phyloP scores from a whole-genome alignment of 23 tunicate species.

The Styela clava region DNA sequence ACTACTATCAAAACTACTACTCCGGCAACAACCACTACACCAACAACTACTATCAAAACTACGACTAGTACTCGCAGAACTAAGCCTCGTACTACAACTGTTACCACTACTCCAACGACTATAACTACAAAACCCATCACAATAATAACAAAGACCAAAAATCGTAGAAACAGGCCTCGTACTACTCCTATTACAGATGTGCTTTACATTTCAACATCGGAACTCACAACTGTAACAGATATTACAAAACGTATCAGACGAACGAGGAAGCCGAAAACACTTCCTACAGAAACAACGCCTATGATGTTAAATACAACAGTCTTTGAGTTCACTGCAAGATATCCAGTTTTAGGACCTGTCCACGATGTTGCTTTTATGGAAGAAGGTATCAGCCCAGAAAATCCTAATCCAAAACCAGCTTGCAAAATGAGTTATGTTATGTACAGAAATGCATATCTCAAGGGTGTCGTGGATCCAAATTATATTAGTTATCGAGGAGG shows the following conservation, averaged over 20 bases:
- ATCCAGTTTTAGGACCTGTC: not conserved
- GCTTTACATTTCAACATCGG: not conserved
- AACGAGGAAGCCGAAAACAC: not conserved
- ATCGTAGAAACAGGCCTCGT: not conserved
- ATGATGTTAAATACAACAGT: not conserved
- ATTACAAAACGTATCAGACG: not conserved
- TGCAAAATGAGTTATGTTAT: not conserved
- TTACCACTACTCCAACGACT: not conserved
- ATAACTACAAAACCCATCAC: not conserved
- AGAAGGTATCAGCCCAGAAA: not conserved
- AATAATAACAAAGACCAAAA: not conserved
- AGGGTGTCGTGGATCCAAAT: not conserved
- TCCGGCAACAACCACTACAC: not conserved
- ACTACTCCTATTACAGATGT: not conserved
- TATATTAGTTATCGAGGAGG: not conserved
- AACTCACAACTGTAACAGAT: not conserved
- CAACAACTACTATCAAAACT: not conserved
- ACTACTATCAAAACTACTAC: not conserved
- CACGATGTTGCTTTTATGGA: not conserved
- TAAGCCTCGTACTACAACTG: not conserved
- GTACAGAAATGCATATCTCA: not conserved
- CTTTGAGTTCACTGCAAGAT: not conserved
- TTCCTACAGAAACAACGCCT: not conserved
- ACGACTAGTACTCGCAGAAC: too few species aligned
- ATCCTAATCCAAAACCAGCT: not conserved